phyloP scores from a whole-genome alignment of 1,140 invertebrate species.

The Ganaspis sp. region DNA sequence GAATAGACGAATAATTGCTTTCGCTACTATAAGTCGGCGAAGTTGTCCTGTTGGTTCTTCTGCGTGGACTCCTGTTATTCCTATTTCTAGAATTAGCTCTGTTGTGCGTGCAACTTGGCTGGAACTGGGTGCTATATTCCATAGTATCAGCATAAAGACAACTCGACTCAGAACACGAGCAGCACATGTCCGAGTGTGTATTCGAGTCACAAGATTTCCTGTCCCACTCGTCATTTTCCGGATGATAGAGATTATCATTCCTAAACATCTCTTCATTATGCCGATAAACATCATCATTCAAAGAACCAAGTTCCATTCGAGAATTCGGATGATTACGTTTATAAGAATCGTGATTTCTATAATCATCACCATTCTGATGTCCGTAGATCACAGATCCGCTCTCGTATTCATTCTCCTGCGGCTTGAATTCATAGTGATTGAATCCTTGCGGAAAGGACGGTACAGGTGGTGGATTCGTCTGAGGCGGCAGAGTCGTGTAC shows the following conservation, averaged over 20 bases:
- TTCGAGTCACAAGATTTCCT: slow-evolving; percentile 75
- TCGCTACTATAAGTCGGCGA: slow-evolving; percentile 75
- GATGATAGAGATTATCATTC: slow-evolving; percentile 67
- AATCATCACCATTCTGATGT: slow-evolving; percentile 69
- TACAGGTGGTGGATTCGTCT: slow-evolving; percentile 70
- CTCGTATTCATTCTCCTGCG: slow-evolving; percentile 76
- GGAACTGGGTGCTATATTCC: slow-evolving; percentile 72
- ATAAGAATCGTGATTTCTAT: slow-evolving; percentile 63
- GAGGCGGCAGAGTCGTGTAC: slow-evolving; percentile 71
- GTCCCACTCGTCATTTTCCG: slow-evolving; percentile 74
- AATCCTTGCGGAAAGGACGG: slow-evolving; percentile 71
- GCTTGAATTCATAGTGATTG: slow-evolving; percentile 72
- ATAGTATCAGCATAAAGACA: slow-evolving; percentile 74
- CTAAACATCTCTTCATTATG: slow-evolving; percentile 69
- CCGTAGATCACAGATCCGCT: slow-evolving; percentile 76
- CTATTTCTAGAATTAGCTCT: slow-evolving; percentile 63
- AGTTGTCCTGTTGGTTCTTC: slow-evolving; percentile 65
- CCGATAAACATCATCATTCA: slow-evolving; percentile 69
- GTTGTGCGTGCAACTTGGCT: slow-evolving; percentile 57
- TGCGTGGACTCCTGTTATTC: slow-evolving; percentile 67
- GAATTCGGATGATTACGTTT: slow-evolving; percentile 61
- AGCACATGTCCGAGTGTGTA: slow-evolving; percentile 74
- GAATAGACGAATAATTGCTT: slow-evolving; percentile 74
- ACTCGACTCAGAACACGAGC: slow-evolving; percentile 75
- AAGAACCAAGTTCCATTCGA: slow-evolving; percentile 55